These are phyloP conservation scores for Zosterops borbonicus DNA, from an alignment of 2,113 vertebrate genomes.

Conservation along the genomic window DNA sequence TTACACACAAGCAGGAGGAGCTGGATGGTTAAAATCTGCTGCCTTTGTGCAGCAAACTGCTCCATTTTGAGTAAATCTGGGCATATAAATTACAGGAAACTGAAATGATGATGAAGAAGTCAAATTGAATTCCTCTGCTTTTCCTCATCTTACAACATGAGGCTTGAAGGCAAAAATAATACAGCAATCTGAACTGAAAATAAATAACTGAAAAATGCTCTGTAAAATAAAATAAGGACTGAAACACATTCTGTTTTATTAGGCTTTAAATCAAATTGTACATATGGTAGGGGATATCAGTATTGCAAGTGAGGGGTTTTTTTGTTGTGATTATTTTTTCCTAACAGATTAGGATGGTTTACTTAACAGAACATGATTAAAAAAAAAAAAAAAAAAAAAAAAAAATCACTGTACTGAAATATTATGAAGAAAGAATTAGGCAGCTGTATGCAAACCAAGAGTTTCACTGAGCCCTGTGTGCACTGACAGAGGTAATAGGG, in stretches of 20 bases:
- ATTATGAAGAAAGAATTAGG: not conserved
- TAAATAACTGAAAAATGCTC: not conserved
- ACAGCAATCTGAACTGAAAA: not conserved
- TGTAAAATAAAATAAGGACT: not conserved
- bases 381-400: not conserved
- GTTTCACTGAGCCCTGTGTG: not conserved
- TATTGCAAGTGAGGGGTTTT: not conserved
- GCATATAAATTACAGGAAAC: not conserved
- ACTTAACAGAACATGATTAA: not conserved
- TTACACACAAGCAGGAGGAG: not conserved
- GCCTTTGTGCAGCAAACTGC: not conserved
- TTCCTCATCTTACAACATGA: not conserved
- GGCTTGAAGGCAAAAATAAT: not conserved
- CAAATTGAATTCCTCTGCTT: not conserved
- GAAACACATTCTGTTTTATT: not conserved
- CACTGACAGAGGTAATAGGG: not conserved
- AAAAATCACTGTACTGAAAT: accelerated
- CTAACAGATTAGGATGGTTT: not conserved
- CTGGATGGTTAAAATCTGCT: not conserved
- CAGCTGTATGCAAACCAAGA: not conserved
- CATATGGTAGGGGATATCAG: not conserved
- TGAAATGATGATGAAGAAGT: not conserved
- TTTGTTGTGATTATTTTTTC: not conserved
- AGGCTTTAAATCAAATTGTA: not conserved
- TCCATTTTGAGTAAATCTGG: not conserved